These are phyloP conservation scores for Cremastinae sp. DNA, from an alignment of 2,888 invertebrate species.

Conservation along the genomic window DNA sequence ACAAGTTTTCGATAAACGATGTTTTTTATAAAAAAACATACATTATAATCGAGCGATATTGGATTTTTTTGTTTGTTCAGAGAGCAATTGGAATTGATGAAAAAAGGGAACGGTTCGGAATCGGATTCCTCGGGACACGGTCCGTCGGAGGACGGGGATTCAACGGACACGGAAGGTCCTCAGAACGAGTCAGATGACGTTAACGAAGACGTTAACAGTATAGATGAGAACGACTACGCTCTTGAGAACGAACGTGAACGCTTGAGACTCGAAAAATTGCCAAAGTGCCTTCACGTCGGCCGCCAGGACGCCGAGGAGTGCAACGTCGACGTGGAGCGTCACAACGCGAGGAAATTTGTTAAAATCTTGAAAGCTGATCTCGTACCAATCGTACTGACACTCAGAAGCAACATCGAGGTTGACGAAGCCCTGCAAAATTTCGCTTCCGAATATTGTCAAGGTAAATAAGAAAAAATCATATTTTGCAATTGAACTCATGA, in stretches of 20 bases:
- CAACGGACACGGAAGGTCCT: constrained; percentile 77
- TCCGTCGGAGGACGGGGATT: constrained; percentile 77
- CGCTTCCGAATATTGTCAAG: constrained; percentile 94
- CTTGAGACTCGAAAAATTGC: constrained; percentile 82
- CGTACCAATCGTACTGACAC: constrained; percentile 87
- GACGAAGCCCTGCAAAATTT: constrained; percentile 96
- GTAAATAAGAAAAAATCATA: constrained; percentile 83
- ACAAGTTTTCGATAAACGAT: background rate
- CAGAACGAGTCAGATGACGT: constrained; percentile 75
- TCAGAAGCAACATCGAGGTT: constrained; percentile 92
- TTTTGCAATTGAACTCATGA: constrained; percentile 73
- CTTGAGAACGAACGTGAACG: constrained; percentile 78
- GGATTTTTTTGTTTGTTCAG: constrained; percentile 43
- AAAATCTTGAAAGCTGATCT: constrained; percentile 88
- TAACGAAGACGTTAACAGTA: constrained; percentile 73
- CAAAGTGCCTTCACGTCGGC: constrained; percentile 82
- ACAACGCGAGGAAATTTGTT: constrained; percentile 92
- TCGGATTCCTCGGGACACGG: constrained; percentile 78
- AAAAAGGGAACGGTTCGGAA: constrained; percentile 75
- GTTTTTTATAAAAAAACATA: background rate
- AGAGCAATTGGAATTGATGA: constrained; percentile 79
- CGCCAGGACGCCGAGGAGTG: constrained; percentile 82
- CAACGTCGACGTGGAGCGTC: constrained; percentile 91
- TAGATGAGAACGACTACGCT: constrained; percentile 75
- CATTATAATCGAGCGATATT: background rate